Evolutionary conservation across 1,140 invertebrate species (phyloP).

Genomic region (Leucophenga varia): DNA sequence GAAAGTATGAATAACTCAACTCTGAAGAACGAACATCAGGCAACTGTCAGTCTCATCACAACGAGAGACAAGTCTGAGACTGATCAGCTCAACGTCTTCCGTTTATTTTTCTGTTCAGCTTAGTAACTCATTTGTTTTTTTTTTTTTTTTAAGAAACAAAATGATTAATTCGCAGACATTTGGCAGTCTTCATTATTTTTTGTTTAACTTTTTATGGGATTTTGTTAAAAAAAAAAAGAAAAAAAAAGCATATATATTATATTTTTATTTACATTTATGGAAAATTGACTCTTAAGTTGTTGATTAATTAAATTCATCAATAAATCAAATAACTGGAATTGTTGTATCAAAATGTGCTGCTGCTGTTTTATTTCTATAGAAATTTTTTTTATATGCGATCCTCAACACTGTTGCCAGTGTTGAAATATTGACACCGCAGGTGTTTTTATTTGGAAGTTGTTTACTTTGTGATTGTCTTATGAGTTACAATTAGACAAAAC

Average conservation of each 20-base stretch:
- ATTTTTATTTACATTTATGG: neutral
- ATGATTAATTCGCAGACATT: conserved; percentile 48
- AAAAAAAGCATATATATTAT: neutral
- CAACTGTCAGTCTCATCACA: conserved; percentile 42
- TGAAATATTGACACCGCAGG: conserved; percentile 54
- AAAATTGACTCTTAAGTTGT: conserved; percentile 46
- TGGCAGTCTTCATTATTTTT: conserved; percentile 10
- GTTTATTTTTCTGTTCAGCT: too few relatives aligned
- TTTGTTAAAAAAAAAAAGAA: conserved; percentile 37
- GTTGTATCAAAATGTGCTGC: conserved; percentile 13
- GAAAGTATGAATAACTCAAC: neutral
- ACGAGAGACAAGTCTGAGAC: too few relatives aligned
- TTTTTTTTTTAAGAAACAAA: conserved; percentile 12
- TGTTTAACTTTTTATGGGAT: conserved; percentile 17
- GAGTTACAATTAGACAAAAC: conserved; percentile 10
- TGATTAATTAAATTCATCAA: conserved; percentile 51
- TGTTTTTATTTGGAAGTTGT: conserved; percentile 49
- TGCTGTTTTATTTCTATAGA: too few relatives aligned
- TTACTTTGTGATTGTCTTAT: too few relatives aligned
- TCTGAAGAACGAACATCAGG: conserved; percentile 38
- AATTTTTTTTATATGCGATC: too few relatives aligned
- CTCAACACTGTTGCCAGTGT: conserved; percentile 50
- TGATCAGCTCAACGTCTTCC: too few relatives aligned
- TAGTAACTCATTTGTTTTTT: too few relatives aligned
- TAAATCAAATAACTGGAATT: conserved; percentile 47